Evolutionary conservation across 2,113 vertebrate genomes (phyloP), one percentile per base, ranked within the genome.

Genomic region (Odontophorus gujanensis): DNA sequence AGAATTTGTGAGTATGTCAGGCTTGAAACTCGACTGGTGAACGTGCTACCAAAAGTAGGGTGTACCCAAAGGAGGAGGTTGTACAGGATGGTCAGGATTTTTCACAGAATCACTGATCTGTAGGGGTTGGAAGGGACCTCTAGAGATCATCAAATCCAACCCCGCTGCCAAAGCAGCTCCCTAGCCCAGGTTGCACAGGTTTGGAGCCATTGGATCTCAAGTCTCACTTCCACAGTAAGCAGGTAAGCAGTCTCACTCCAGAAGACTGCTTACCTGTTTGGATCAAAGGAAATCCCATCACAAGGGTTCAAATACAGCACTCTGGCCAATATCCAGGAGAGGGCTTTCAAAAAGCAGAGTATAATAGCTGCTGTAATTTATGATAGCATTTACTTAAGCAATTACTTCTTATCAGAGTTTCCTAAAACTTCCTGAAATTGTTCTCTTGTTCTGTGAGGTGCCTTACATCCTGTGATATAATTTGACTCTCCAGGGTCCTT

Each of bases 341-440:
- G 32, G 21, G 17, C 47, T 92, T 73, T 85, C 82, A 78, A 77
- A 78, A 94, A 74, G 42, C 42, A 82, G 40, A 69, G 47, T 77
- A 77, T 90, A 91, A 93, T 76, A 85, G 87, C 42, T 67, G 55
- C 67, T 73, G 20, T 87, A 89, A 93, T 96, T 95, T 92, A 92
- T 77, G 42, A 48, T 80, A 82, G 55, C 68, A 67, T 47, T 85
- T 92, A 93, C 38, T 95, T 82, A 87, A 92, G 94, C 67, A 92
- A 95, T 92, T 96, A 92, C 90, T 34, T 94, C 81, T 92, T 96
- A 93, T 92, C 92, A 89, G 81, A 61, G 47, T 85, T 92, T 14
- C 15, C 79, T 85, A 96, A 94, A 92, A 91, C 91, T 95, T 96
- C 89, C 91, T 89, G 89, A 95, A 89, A 93, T 93, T 93, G 87